Evolutionary conservation across 2,797 vertebrate genomes (phyloP).

Genomic region (Sebastes hubbsi): DNA sequence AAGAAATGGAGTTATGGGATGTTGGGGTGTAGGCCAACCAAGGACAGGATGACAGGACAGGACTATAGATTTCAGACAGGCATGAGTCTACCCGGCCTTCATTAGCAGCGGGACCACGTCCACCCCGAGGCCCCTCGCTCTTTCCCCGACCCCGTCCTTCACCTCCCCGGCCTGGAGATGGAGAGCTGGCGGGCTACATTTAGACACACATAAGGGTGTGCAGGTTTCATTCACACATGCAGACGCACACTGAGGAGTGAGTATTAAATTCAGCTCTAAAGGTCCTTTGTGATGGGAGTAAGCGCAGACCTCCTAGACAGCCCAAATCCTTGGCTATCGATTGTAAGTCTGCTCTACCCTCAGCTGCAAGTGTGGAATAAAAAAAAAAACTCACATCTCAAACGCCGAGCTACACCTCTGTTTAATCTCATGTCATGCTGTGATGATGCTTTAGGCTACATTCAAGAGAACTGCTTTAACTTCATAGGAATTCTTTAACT

Average conservation of each 20-base stretch:
- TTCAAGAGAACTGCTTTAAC: background rate
- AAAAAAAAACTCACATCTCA: background rate
- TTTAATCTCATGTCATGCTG: background rate
- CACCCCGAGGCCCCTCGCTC: slow-evolving; percentile 29
- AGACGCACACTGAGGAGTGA: slow-evolving; percentile 11
- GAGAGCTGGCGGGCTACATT: slow-evolving; percentile 43
- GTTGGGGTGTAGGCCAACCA: background rate
- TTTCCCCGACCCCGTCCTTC: slow-evolving; percentile 60
- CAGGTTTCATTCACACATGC: background rate
- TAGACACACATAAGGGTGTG: slow-evolving; percentile 20
- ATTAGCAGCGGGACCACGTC: slow-evolving; percentile 64
- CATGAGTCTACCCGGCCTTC: slow-evolving; percentile 1
- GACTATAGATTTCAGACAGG: slow-evolving; percentile 30
- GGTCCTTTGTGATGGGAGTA: slow-evolving; percentile 24
- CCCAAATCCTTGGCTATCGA: slow-evolving; percentile 27
- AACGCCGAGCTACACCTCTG: background rate
- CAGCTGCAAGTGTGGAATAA: background rate
- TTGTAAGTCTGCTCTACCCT: slow-evolving; percentile 12
- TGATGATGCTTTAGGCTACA: background rate
- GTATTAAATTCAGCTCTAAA: slow-evolving; percentile 42
- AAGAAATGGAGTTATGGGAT: slow-evolving; percentile 5
- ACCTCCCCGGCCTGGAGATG: slow-evolving; percentile 55
- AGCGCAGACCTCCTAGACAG: slow-evolving; percentile 17
- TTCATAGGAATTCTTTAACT: background rate
- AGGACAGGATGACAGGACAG: slow-evolving; percentile 39